These are phyloP conservation scores for Armadillidium nasatum DNA, from an alignment of 1,140 invertebrate genomes.

Conservation along the genomic window DNA sequence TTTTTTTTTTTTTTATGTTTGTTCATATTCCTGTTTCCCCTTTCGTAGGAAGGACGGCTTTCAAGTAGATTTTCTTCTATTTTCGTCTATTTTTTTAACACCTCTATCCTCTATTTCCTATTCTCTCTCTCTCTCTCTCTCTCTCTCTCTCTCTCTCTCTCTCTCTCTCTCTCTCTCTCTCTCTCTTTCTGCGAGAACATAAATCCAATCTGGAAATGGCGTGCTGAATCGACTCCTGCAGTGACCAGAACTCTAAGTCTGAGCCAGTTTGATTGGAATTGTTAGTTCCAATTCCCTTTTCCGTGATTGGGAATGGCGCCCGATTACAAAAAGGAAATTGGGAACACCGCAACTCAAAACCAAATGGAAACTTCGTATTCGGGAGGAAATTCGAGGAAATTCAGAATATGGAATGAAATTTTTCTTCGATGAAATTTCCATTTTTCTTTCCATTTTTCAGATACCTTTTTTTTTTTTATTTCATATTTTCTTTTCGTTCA, in stretches of 20 bases:
- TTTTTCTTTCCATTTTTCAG: no score
- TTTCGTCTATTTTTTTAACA: no score
- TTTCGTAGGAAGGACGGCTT: no score
- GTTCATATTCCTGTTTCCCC: no score
- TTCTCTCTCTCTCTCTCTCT: background rate
- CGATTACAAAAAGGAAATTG: conserved; percentile 1
- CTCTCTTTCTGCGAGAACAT: background rate
- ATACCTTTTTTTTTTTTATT: no score
- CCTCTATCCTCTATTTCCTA: background rate
- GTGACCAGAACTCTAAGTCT: background rate
- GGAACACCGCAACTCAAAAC: background rate
- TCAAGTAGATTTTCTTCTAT: no score
- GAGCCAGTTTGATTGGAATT: background rate
- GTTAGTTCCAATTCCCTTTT: background rate
- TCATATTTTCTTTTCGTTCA: no score
- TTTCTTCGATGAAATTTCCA: no score
- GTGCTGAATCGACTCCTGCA: background rate
- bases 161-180: conserved; percentile 2
- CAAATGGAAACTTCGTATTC: background rate
- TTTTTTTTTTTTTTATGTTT: no score
- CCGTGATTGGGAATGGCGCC: background rate
- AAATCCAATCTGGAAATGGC: background rate
- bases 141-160: conserved; percentile 2
- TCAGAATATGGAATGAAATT: no score
- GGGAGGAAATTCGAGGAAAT: background rate